Conservation (phyloP, 2,888 invertebrate species). For the Galeopsomyia nigrocyanea region DNA sequence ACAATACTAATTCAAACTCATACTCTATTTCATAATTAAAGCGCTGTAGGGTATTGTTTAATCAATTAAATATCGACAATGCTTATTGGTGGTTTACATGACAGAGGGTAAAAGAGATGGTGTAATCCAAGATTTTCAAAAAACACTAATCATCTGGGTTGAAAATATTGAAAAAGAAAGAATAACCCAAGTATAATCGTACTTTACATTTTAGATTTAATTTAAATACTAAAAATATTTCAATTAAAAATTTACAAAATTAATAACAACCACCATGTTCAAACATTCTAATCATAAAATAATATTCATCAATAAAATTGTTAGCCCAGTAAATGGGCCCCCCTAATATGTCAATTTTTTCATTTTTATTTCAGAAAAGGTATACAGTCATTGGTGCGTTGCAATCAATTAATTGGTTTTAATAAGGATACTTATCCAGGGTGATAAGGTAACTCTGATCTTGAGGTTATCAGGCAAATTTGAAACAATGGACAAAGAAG, state of each 20-base stretch:
- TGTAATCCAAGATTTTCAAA: too few species aligned
- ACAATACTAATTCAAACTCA: conserved; percentile 32
- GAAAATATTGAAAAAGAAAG: not conserved
- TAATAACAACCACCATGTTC: conserved; percentile 38
- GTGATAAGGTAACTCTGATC: conserved; percentile 31
- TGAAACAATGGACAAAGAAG: conserved; percentile 41
- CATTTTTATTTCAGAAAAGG: conserved; percentile 57
- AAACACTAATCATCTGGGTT: conserved; percentile 21
- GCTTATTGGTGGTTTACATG: not conserved
- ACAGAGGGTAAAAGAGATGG: too few species aligned
- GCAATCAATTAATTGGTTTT: conserved; percentile 32
- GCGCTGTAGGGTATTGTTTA: conserved; percentile 8
- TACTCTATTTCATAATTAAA: conserved; percentile 15
- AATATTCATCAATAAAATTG: conserved; percentile 11
- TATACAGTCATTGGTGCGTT: conserved; percentile 6
- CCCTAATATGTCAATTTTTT: conserved; percentile 51
- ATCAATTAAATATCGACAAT: not conserved
- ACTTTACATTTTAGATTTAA: not conserved
- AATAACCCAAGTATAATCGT: not conserved
- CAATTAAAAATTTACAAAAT: not conserved
- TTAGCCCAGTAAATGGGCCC: not conserved
- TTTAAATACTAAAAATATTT: not conserved
- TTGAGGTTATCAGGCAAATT: conserved; percentile 10
- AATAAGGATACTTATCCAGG: conserved; percentile 42
- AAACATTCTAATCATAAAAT: not conserved